Base-by-base conservation (phyloP, 2,797 vertebrate genomes). In the Rhinatrema bivittatum region DNA sequence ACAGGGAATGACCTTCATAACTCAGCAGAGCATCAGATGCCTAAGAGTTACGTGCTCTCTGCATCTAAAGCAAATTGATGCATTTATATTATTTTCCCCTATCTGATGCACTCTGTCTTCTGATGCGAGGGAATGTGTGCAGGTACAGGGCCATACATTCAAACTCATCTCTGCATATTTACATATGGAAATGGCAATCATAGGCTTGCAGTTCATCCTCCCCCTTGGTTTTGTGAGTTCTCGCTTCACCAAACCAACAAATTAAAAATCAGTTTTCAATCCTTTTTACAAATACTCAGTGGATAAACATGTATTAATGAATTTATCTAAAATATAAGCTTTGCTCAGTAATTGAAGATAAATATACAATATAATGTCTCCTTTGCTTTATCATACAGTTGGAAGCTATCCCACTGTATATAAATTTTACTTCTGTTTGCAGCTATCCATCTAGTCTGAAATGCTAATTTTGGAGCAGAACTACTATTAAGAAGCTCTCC, bases 271-370 rank as follows among this genome's bases (percentile, higher is more conserved):
- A 56, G 64, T 70, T 72, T 44, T 62, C 60, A 55, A 74, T 70
- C 65, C 47, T 49, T 69, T 67, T 58, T 62, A 59, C 34, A 65
- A 65, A 70, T 62, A 77, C 53, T 63, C 74, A 44, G 37, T 68
- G 48, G 65, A 51, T 71, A 80, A 80, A 68, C 44, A 48, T 65
- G n/a, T 74, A 80, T 74, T 75, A 73, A 79, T 70, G 72, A 17
- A 50, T 80, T 76, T 70, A 44, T 72, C 0, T 10, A 59, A 60
- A 13, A 71, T 68, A 73, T 56, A 73, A 74, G 69, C 62, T 70
- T 56, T 70, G 63, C 48, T 77, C 74, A 63, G 54, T 67, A 73
- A 74, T 43, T 42, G 53, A 67, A 62, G 60, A 78, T 60, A 65
- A 72, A 60, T 61, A 55, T 44, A 58, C 50, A 49, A 40, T 8